A percentile compares a stretch with the other conserved stretches of the same genome.
These are phyloP conservation scores for Desoria tigrina DNA, from an alignment of 2,888 invertebrate species.

Conservation along the genomic window DNA sequence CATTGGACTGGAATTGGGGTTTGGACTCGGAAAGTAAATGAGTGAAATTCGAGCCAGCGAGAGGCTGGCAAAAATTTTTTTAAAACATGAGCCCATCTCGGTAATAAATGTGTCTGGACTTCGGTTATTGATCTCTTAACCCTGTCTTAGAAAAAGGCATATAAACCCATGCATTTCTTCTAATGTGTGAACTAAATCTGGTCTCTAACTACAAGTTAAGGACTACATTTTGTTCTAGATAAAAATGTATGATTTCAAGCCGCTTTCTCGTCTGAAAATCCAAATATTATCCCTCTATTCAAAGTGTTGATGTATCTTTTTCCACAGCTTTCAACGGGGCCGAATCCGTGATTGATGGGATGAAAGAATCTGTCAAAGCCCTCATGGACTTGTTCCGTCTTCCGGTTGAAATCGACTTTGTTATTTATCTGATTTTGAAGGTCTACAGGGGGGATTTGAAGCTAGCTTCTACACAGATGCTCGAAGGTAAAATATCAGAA, in stretches of 20 bases:
- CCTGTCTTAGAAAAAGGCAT: conserved; percentile 1
- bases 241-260: too few relatives aligned
- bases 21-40: too few relatives aligned
- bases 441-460: conserved; percentile 70
- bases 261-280: too few relatives aligned
- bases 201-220: too few relatives aligned
- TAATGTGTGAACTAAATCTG: not conserved
- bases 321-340: conserved; percentile 31
- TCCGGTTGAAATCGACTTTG: conserved; percentile 77
- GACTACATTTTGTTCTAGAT: too few relatives aligned
- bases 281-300: too few relatives aligned
- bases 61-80: too few relatives aligned
- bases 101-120: conserved; percentile 3
- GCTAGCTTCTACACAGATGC: conserved; percentile 73
- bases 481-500: conserved; percentile 65
- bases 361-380: conserved; percentile 73
- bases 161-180: conserved; percentile 1
- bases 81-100: too few relatives aligned
- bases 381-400: conserved; percentile 74
- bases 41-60: too few relatives aligned
- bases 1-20: too few relatives aligned
- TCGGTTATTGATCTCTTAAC: conserved; percentile 6
- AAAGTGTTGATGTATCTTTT: not conserved
- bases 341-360: conserved; percentile 58
- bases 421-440: conserved; percentile 77